These are phyloP conservation scores for Sminthurides aquaticus DNA, from an alignment of 2,888 invertebrate genomes.

Conservation along the genomic window DNA sequence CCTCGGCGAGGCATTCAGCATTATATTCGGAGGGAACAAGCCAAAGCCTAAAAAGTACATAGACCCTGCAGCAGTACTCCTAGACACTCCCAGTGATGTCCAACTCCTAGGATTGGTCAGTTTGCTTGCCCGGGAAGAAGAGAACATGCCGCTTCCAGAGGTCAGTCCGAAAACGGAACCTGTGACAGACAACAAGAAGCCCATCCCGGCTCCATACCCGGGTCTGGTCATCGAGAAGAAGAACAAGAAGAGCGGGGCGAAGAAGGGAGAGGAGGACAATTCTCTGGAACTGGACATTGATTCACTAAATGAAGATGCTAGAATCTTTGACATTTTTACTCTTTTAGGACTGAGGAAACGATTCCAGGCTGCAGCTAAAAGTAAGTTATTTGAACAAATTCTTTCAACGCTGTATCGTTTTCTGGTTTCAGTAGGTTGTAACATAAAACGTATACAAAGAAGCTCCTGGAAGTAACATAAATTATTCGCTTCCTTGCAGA, in stretches of 20 bases:
- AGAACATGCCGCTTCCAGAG: conserved; percentile 1
- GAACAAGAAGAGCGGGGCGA: not conserved
- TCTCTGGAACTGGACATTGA: not conserved
- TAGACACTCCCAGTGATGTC: conserved; percentile 3
- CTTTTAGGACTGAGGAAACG: conserved; percentile 8
- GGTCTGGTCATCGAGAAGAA: not conserved
- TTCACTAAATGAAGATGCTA: conserved; percentile 8
- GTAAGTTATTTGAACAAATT: too few relatives aligned
- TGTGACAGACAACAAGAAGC: not conserved
- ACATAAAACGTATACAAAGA: too few relatives aligned
- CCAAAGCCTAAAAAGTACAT: conserved; percentile 8
- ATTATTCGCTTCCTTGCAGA: too few relatives aligned
- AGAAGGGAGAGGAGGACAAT: not conserved
- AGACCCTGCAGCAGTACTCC: conserved; percentile 11
- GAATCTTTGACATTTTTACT: conserved; percentile 14
- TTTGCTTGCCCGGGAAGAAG: conserved; percentile 13
- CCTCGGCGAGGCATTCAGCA: conserved; percentile 22
- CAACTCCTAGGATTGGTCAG: conserved; percentile 20
- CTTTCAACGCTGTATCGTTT: too few relatives aligned
- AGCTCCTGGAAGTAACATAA: too few relatives aligned
- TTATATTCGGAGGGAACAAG: conserved; percentile 18
- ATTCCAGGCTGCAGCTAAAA: not conserved
- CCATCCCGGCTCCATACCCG: not conserved
- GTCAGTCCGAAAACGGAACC: not conserved
- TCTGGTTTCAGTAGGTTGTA: too few relatives aligned